phyloP scores from a whole-genome alignment of 2,888 invertebrate genomes.

The Steinernema hermaphroditum region DNA sequence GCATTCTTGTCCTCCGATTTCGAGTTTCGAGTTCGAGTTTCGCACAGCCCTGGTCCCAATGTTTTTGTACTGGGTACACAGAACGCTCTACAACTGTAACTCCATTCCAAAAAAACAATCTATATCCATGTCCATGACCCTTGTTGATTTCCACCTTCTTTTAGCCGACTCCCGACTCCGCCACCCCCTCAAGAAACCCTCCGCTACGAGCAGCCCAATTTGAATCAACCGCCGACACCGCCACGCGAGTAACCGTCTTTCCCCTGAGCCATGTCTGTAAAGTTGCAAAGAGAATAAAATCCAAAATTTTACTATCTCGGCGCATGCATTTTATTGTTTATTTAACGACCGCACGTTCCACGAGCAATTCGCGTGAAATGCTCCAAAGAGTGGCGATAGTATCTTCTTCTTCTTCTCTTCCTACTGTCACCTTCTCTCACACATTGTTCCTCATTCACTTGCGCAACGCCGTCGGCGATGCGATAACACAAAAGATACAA shows the following conservation, averaged over 20 bases:
- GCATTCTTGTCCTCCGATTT: too few relatives aligned
- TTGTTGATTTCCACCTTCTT: not conserved
- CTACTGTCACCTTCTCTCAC: not conserved
- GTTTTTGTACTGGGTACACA: too few relatives aligned
- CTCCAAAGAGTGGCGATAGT: not conserved
- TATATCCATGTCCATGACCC: too few relatives aligned
- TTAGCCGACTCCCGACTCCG: constrained; percentile 11
- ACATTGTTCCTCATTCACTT: not conserved
- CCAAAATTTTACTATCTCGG: not conserved
- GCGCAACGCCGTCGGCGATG: not conserved
- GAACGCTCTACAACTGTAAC: too few relatives aligned
- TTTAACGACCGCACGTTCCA: constrained; percentile 17
- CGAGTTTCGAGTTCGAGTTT: too few relatives aligned
- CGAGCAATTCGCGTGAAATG: not conserved
- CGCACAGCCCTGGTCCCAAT: too few relatives aligned
- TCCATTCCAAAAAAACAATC: too few relatives aligned
- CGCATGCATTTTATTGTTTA: constrained; percentile 18
- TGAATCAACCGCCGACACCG: not conserved
- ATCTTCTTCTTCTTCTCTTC: not conserved
- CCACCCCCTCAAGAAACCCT: constrained; percentile 22
- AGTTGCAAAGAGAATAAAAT: constrained; percentile 23
- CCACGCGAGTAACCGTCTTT: constrained; percentile 3
- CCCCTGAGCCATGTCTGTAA: not conserved
- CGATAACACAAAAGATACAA: constrained; percentile 24
- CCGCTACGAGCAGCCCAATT: constrained; percentile 25